These are phyloP conservation scores for Moxostoma hubbsi DNA, from an alignment of 2,797 vertebrate species.

Conservation along the genomic window DNA sequence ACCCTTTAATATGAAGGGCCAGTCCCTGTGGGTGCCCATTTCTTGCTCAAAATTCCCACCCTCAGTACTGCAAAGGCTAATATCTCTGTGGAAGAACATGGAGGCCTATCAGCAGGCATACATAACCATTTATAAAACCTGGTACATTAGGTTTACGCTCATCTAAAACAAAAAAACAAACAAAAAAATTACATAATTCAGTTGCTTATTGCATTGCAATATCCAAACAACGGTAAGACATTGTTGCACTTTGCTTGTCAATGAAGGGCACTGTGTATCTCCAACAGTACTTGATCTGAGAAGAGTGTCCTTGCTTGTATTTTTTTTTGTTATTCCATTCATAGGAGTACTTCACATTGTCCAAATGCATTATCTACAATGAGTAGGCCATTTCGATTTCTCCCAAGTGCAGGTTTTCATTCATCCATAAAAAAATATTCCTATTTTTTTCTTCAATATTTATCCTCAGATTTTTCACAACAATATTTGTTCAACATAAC, in stretches of 20 bases:
- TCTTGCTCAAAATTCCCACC: constrained; percentile 18
- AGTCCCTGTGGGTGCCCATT: constrained; percentile 57
- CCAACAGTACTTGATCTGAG: constrained; percentile 61
- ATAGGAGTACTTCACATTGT: constrained; percentile 17
- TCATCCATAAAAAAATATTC: constrained; percentile 74
- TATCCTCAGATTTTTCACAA: constrained; percentile 52
- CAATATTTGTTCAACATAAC: constrained; percentile 60
- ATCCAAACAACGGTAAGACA: constrained; percentile 81
- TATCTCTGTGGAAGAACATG: constrained; percentile 67
- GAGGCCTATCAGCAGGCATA: constrained; percentile 68
- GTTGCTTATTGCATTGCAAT: constrained; percentile 82
- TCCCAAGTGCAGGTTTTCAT: constrained; percentile 62
- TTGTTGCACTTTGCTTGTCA: constrained; percentile 78
- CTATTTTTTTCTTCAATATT: constrained; percentile 34
- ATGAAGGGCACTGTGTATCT: constrained; percentile 75
- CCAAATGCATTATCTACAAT: constrained; percentile 31
- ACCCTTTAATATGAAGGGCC: constrained; percentile 82
- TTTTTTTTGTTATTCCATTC: constrained; percentile 43
- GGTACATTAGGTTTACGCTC: constrained; percentile 73
- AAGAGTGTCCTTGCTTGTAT: constrained; percentile 56
- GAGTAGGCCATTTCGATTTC: constrained; percentile 45
- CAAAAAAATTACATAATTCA: constrained; percentile 67
- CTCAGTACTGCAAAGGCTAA: constrained; percentile 38
- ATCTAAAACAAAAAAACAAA: constrained; percentile 70
- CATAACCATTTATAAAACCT: constrained; percentile 70